Evolutionary conservation across 1,140 invertebrate genomes (phyloP).

Genomic region (Medauroidea extradentata): DNA sequence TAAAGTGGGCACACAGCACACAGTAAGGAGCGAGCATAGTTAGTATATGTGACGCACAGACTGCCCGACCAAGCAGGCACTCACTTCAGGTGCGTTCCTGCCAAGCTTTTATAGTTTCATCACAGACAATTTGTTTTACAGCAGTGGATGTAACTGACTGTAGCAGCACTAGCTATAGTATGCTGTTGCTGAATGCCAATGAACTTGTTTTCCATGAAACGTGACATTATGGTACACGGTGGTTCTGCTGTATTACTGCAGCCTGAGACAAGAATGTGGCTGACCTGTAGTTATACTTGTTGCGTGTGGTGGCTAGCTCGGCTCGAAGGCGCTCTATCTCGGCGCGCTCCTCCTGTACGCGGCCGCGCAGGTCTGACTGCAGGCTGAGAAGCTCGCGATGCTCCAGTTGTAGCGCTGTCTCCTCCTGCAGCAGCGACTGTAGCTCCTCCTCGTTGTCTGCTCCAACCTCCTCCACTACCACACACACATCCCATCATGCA

Average conservation of each 20-base stretch:
- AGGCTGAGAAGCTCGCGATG: conserved; percentile 61
- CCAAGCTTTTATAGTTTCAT: too few species aligned
- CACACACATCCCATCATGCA: background rate
- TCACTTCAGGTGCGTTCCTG: too few species aligned
- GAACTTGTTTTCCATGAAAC: too few species aligned
- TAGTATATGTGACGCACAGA: too few species aligned
- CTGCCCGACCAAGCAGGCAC: too few species aligned
- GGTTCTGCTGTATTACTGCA: too few species aligned
- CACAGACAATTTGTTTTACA: too few species aligned
- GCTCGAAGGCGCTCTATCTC: conserved; percentile 56
- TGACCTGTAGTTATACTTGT: conserved; percentile 20
- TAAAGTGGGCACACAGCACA: background rate
- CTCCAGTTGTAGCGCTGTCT: conserved; percentile 50
- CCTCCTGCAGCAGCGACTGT: conserved; percentile 20
- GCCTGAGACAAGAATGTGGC: too few species aligned
- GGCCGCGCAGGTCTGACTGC: conserved; percentile 57
- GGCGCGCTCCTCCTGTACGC: conserved; percentile 59
- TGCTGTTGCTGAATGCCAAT: too few species aligned
- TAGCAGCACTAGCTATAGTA: too few species aligned
- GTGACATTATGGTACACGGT: too few species aligned
- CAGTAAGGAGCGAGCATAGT: background rate
- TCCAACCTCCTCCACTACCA: conserved; percentile 2
- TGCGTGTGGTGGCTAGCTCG: conserved; percentile 6
- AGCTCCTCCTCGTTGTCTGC: conserved; percentile 10
- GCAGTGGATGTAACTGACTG: too few species aligned